A percentile compares a stretch with the other conserved stretches of the same genome.
Conservation (phyloP, 2,888 invertebrate genomes). For the Caenorhabditis afra region DNA sequence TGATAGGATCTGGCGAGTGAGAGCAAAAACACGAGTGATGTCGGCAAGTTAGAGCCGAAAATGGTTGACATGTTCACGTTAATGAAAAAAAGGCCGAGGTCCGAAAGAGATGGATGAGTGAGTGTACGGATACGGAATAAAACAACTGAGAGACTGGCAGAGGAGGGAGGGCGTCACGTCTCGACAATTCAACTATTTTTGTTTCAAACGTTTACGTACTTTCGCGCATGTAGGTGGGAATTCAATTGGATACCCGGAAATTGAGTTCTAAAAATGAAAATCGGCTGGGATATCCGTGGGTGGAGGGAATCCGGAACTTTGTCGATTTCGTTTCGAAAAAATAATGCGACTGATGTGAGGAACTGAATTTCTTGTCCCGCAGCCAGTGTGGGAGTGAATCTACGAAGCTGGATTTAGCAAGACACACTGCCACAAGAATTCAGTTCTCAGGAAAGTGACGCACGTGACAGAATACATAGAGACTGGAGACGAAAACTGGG, state of each 20-base stretch:
- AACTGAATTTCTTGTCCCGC: too few species aligned
- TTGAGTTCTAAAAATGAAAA: neutral
- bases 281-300: neutral
- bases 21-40: slow-evolving; percentile 44
- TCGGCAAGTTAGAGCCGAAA: slow-evolving; percentile 23
- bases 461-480: neutral
- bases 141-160: neutral
- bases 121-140: too few species aligned
- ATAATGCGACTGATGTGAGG: neutral
- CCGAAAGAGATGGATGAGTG: slow-evolving; percentile 26
- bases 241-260: neutral
- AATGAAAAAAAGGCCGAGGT: slow-evolving; percentile 37
- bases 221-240: neutral
- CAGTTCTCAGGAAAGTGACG: neutral
- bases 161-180: slow-evolving; percentile 7
- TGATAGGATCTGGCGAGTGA: slow-evolving; percentile 16
- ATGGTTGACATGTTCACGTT: slow-evolving; percentile 54
- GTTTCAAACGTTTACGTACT: neutral
- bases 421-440: too few species aligned
- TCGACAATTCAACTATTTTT: slow-evolving; percentile 10
- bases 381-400: neutral
- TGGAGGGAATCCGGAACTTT: neutral
- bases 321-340: neutral
- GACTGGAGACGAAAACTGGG: too few species aligned
- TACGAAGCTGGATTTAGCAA: too few species aligned